Evolutionary conservation across 2,797 vertebrate genomes (phyloP).

Genomic region (Anniella stebbinsi): DNA sequence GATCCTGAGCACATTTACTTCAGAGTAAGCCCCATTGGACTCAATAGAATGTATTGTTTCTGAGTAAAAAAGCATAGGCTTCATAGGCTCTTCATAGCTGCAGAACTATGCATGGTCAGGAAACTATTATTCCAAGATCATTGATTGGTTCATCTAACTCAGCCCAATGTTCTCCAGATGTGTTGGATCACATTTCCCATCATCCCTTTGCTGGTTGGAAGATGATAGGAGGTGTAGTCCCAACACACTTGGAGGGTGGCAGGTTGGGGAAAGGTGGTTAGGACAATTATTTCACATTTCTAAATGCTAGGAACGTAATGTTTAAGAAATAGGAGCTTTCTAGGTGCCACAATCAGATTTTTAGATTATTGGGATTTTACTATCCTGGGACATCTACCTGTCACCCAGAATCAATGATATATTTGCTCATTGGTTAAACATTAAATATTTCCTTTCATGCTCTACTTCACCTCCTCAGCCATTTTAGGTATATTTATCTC

Average conservation of each 20-base stretch:
- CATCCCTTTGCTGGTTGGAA: too few relatives aligned
- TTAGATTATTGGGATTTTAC: background rate
- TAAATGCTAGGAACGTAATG: background rate
- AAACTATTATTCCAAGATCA: too few relatives aligned
- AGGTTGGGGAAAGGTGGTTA: background rate
- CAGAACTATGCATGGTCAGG: too few relatives aligned
- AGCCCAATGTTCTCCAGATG: too few relatives aligned
- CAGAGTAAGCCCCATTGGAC: background rate
- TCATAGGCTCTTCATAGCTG: too few relatives aligned
- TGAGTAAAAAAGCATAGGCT: too few relatives aligned
- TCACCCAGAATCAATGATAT: background rate
- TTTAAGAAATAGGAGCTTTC: background rate
- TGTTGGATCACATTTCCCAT: too few relatives aligned
- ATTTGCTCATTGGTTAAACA: slow-evolving; percentile 4
- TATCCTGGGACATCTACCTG: background rate
- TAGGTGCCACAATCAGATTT: background rate
- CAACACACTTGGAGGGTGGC: too few relatives aligned
- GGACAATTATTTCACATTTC: background rate
- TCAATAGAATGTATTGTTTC: too few relatives aligned
- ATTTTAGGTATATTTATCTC: background rate
- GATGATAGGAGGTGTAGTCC: too few relatives aligned
- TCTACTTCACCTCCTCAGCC: background rate
- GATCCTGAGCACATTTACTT: background rate
- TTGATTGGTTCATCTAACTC: too few relatives aligned
- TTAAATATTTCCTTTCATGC: background rate